Evolutionary conservation across 2,888 invertebrate genomes (phyloP).

Genomic region (Eristalis arbustorum): DNA sequence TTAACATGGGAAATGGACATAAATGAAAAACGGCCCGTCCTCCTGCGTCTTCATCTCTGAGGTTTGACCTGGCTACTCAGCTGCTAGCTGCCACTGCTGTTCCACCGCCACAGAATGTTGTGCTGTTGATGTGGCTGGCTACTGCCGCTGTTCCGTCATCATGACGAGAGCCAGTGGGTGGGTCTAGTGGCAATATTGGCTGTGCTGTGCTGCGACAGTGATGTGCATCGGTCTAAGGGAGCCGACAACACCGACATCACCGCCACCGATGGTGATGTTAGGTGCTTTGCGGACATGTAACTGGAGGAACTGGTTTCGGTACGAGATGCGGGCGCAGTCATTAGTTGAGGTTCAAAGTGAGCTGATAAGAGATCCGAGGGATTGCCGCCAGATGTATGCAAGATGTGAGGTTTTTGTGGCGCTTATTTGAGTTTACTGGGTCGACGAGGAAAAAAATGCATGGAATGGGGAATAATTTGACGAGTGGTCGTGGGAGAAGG

Average conservation of each 20-base stretch:
- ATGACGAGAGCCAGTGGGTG: slow-evolving; percentile 11
- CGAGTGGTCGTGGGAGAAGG: no score
- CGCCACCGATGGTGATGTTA: slow-evolving; percentile 28
- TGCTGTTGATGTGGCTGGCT: not conserved
- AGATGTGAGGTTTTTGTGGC: no score
- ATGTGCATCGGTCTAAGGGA: slow-evolving; percentile 7
- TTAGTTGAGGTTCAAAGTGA: slow-evolving; percentile 28
- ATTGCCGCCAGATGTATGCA: no score
- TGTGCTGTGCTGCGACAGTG: not conserved
- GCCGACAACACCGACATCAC: slow-evolving; percentile 6
- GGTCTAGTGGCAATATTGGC: slow-evolving; percentile 44
- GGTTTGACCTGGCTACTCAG: slow-evolving; percentile 61
- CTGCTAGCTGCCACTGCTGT: slow-evolving; percentile 16
- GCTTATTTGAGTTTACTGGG: no score
- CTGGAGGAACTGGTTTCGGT: slow-evolving; percentile 16
- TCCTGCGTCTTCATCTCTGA: slow-evolving; percentile 35
- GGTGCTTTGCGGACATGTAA: slow-evolving; percentile 56
- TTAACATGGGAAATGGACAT: slow-evolving; percentile 72
- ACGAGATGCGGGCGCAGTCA: slow-evolving; percentile 53
- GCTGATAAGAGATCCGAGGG: not conserved
- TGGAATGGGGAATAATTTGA: no score
- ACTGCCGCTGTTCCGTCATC: slow-evolving; percentile 43
- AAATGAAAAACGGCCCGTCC: slow-evolving; percentile 70
- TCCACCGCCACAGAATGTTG: not conserved
- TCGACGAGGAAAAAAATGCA: no score